These are phyloP conservation scores for Eucriotettix oculatus DNA, from an alignment of 2,888 invertebrate genomes.

Conservation along the genomic window DNA sequence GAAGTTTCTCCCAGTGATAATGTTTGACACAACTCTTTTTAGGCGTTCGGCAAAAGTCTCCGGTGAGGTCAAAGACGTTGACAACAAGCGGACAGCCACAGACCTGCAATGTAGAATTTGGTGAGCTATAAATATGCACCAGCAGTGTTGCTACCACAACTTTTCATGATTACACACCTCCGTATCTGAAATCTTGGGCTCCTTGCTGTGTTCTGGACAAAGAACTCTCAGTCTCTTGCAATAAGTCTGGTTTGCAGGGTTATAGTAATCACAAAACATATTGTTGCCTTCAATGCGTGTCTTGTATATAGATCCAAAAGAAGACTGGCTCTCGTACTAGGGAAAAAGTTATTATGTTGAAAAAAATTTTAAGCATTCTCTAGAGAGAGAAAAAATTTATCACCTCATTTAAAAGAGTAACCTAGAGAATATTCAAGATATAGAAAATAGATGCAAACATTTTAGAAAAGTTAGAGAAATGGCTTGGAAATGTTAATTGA, in stretches of 20 bases:
- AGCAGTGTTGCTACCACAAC: background rate
- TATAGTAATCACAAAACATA: conserved; percentile 96
- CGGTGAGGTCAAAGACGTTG: conserved; percentile 68
- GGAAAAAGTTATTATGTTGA: conserved; percentile 14
- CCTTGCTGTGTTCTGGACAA: conserved; percentile 95
- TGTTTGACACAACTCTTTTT: conserved; percentile 86
- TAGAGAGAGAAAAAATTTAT: background rate
- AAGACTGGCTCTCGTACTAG: conserved; percentile 86
- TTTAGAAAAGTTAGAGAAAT: too few relatives aligned
- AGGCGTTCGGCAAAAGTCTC: conserved; percentile 71
- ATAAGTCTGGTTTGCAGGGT: conserved; percentile 73
- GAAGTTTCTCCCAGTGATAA: conserved; percentile 88
- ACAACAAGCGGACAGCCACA: conserved; percentile 85
- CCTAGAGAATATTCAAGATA: too few relatives aligned
- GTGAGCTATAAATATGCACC: background rate
- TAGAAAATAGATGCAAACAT: too few relatives aligned
- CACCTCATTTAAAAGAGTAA: background rate
- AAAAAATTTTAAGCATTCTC: background rate
- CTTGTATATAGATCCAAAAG: conserved; percentile 88
- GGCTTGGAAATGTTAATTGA: too few relatives aligned
- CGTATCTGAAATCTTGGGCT: conserved; percentile 68
- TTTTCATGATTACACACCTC: conserved; percentile 27
- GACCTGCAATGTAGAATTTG: conserved; percentile 32
- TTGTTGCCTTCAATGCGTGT: conserved; percentile 88
- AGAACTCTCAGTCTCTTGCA: conserved; percentile 89